phyloP scores from a whole-genome alignment of 1,140 invertebrate species.

The Megalonaias nervosa region DNA sequence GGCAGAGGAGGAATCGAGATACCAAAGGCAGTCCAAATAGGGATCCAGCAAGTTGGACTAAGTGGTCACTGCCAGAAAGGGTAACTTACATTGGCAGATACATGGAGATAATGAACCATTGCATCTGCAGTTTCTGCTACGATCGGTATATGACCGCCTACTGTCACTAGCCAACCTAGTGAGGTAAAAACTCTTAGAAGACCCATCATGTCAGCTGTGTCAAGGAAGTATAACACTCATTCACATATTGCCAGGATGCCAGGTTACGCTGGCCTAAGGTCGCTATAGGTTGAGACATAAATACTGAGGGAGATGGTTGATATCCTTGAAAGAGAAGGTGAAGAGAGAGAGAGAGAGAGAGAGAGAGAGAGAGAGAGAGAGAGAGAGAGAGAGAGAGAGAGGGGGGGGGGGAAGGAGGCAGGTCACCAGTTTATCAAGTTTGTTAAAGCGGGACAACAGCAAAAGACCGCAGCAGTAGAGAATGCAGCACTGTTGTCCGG shows the following conservation, averaged over 20 bases:
- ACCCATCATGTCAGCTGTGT: constrained; percentile 18
- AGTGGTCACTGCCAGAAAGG: constrained; percentile 17
- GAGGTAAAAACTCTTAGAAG: constrained; percentile 6
- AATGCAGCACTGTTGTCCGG: no score
- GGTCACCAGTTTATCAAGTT: no score
- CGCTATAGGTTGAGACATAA: constrained; percentile 5
- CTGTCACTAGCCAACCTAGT: constrained; percentile 3
- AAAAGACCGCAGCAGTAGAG: not conserved
- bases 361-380: no score
- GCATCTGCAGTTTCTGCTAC: constrained; percentile 17
- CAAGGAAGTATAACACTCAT: constrained; percentile 1
- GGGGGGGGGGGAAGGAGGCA: not conserved
- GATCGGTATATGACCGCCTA: constrained; percentile 1
- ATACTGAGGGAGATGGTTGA: constrained; percentile 2
- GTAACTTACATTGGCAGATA: constrained; percentile 12
- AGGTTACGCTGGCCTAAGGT: constrained; percentile 6
- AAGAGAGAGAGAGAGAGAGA: not conserved
- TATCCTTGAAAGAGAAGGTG: not conserved
- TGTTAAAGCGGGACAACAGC: not conserved
- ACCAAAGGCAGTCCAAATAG: constrained; percentile 21
- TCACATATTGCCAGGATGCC: constrained; percentile 11
- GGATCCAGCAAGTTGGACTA: constrained; percentile 16
- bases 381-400: no score
- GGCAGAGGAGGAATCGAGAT: constrained; percentile 11
- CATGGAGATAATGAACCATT: constrained; percentile 14